Percentiles rank a stretch among this genome's conserved stretches.
These are phyloP conservation scores for Syngnathoides biaculeatus DNA, from an alignment of 2,113 vertebrate genomes.

Conservation along the genomic window DNA sequence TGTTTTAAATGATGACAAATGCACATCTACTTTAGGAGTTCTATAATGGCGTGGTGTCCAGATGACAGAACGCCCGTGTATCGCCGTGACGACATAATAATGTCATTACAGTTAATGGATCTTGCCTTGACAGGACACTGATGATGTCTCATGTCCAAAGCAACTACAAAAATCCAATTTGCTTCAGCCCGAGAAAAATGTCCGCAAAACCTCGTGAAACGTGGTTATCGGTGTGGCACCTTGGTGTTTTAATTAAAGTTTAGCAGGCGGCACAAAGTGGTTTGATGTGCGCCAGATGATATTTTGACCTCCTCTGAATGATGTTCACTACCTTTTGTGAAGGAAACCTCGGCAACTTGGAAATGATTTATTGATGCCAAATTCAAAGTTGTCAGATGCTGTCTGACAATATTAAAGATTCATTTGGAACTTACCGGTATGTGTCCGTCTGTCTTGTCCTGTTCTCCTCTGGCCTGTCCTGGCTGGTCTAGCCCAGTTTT, in stretches of 20 bases:
- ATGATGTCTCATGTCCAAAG: constrained; percentile 14
- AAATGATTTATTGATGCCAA: constrained; percentile 55
- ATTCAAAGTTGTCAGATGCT: constrained; percentile 45
- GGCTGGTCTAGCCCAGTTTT: not conserved
- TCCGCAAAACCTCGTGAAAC: not conserved
- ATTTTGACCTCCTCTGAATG: constrained; percentile 44
- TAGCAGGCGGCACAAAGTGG: not conserved
- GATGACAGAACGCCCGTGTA: constrained; percentile 20
- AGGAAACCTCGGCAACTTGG: constrained; percentile 36
- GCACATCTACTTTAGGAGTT: not conserved
- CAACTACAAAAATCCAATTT: constrained; percentile 31
- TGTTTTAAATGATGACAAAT: not conserved
- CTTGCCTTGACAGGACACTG: constrained; percentile 14
- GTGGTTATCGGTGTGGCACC: constrained; percentile 11
- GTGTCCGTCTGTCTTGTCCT: too few species aligned
- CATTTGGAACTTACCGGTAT: not conserved
- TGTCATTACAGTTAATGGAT: constrained; percentile 46
- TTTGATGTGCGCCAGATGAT: constrained; percentile 30
- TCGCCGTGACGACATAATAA: constrained; percentile 45
- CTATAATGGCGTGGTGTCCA: not conserved
- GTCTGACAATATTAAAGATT: not conserved
- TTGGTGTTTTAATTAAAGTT: constrained; percentile 28
- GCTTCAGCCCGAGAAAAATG: constrained; percentile 10
- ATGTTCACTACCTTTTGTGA: constrained; percentile 38
- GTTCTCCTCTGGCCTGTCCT: not conserved